These are phyloP conservation scores for Hipposideros armiger DNA, from an alignment of 2,113 vertebrate species.

Conservation along the genomic window DNA sequence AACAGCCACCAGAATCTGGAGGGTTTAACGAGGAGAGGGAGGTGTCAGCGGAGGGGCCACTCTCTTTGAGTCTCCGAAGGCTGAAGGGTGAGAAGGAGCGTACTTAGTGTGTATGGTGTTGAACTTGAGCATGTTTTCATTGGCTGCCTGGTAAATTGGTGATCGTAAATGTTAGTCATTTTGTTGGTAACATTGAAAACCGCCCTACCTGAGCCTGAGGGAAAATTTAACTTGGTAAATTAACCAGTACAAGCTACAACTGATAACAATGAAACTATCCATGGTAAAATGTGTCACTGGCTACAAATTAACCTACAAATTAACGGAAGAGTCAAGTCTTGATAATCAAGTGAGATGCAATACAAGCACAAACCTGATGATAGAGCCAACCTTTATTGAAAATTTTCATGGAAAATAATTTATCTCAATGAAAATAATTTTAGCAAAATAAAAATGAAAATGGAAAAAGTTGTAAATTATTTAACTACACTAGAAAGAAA, in stretches of 20 bases:
- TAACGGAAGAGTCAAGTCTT: neutral
- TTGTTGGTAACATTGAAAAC: constrained; percentile 8
- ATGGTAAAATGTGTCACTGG: neutral
- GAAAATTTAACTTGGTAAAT: neutral
- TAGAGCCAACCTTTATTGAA: constrained; percentile 20
- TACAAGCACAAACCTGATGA: neutral
- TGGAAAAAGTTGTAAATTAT: constrained; percentile 70
- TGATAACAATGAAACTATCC: neutral
- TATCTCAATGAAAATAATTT: constrained; percentile 77
- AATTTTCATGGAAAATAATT: constrained; percentile 43
- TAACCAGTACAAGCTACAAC: neutral
- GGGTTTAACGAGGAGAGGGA: neutral
- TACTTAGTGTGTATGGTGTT: neutral
- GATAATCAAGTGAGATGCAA: neutral
- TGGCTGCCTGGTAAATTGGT: neutral
- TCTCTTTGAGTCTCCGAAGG: neutral
- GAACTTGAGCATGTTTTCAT: neutral
- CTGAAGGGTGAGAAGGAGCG: neutral
- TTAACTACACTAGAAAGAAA: constrained; percentile 73
- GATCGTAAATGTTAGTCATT: constrained; percentile 11
- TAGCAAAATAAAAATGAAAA: constrained; percentile 66
- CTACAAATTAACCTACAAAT: neutral
- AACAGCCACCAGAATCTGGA: neutral
- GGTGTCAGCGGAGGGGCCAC: too few relatives aligned
- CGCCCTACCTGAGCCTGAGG: neutral